Conservation (phyloP, 2,888 invertebrate genomes). For the Melanotus villosus region DNA sequence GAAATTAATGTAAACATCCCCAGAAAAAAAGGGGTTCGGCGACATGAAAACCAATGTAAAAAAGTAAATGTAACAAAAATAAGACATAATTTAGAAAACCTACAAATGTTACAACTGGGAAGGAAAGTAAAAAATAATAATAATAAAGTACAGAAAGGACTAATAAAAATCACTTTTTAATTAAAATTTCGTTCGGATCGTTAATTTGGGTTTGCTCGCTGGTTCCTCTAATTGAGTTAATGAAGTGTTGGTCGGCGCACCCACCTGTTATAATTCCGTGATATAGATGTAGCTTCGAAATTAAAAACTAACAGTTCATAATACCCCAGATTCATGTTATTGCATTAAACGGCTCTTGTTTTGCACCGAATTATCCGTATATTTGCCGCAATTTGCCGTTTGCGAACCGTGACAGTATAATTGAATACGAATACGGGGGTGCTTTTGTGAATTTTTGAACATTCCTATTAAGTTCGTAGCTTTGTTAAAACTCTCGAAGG, state of each 20-base stretch:
- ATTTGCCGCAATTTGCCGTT: conserved; percentile 25
- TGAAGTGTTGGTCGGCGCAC: conserved; percentile 45
- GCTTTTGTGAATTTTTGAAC: background rate
- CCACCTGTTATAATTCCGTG: conserved; percentile 40
- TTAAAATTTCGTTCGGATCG: conserved; percentile 43
- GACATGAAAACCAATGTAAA: too few species aligned
- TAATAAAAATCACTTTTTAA: conserved; percentile 45
- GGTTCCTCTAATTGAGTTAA: conserved; percentile 48
- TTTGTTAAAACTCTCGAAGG: too few species aligned
- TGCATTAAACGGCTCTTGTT: conserved; percentile 27
- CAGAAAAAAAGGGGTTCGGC: background rate
- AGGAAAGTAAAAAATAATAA: too few species aligned
- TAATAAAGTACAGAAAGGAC: background rate
- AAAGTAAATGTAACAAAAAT: too few species aligned
- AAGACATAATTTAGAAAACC: too few species aligned
- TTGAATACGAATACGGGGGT: background rate
- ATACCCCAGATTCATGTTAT: conserved; percentile 28
- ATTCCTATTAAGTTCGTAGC: background rate
- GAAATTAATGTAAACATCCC: conserved; percentile 15
- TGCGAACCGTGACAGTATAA: conserved; percentile 15
- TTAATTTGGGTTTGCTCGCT: conserved; percentile 45
- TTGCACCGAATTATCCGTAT: conserved; percentile 24
- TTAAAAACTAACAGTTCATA: conserved; percentile 34
- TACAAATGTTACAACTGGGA: too few species aligned
- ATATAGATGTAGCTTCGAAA: conserved; percentile 41